phyloP scores from a whole-genome alignment of 2,113 vertebrate species.

The Bos taurus region ARS-UCD2.0 NC_037345.1:41002001-41002500 shows the following conservation, averaged over 20 bases:
- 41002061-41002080: background rate
- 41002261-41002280: background rate
- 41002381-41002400: background rate
- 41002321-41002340: background rate
- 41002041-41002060: background rate
- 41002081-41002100: background rate
- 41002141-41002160: background rate
- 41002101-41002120: background rate
- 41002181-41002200: background rate
- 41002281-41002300: background rate
- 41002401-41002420: background rate
- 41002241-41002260: background rate
- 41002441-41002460: background rate
- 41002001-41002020: background rate
- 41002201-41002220: background rate
- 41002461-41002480: background rate
- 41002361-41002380: background rate
- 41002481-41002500: background rate
- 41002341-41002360: background rate
- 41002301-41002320: background rate
- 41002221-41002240: background rate
- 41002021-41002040: fast-evolving
- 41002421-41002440: too few relatives aligned
- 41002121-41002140: background rate
- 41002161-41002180: background rate